These are phyloP conservation scores for Arbacia lixula DNA, from an alignment of 53 echinoderm and acorn worm genomes.

Conservation along the genomic window DNA sequence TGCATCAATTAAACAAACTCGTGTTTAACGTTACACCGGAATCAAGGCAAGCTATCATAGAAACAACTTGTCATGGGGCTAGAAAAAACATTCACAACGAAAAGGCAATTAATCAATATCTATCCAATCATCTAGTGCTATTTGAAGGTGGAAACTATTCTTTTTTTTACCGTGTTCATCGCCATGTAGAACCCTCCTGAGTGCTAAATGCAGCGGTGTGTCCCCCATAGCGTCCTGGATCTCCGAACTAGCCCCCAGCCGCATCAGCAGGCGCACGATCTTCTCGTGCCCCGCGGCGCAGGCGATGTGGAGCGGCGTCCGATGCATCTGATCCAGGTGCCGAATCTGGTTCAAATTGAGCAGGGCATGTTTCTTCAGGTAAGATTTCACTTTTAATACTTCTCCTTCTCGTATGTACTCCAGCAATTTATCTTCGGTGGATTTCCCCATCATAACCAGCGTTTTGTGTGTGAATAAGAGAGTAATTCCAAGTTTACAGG, in stretches of 20 bases:
- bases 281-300: conserved; percentile 78
- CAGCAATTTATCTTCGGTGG: conserved; percentile 77
- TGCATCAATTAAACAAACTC: too few species aligned
- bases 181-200: conserved; percentile 72
- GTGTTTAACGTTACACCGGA: too few species aligned
- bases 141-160: too few species aligned
- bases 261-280: conserved; percentile 67
- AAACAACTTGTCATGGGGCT: too few species aligned
- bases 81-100: too few species aligned
- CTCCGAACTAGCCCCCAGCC: conserved; percentile 75
- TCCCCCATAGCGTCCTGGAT: conserved; percentile 77
- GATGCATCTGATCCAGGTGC: conserved; percentile 53
- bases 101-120: too few species aligned
- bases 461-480: too few species aligned
- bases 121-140: too few species aligned
- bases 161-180: conserved; percentile 82
- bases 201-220: conserved; percentile 83
- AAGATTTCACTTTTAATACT: conserved; percentile 77
- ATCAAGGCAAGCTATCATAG: too few species aligned
- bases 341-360: conserved; percentile 69
- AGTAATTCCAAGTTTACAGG: too few species aligned
- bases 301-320: conserved; percentile 70
- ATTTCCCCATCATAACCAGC: too few species aligned
- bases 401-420: conserved; percentile 81
- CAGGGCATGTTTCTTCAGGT: conserved; percentile 73